Percentiles rank a stretch among this genome's conserved stretches.
phyloP scores from a whole-genome alignment of 53 echinoderm and acorn worm genomes.

The Echinarachnius parma region DNA sequence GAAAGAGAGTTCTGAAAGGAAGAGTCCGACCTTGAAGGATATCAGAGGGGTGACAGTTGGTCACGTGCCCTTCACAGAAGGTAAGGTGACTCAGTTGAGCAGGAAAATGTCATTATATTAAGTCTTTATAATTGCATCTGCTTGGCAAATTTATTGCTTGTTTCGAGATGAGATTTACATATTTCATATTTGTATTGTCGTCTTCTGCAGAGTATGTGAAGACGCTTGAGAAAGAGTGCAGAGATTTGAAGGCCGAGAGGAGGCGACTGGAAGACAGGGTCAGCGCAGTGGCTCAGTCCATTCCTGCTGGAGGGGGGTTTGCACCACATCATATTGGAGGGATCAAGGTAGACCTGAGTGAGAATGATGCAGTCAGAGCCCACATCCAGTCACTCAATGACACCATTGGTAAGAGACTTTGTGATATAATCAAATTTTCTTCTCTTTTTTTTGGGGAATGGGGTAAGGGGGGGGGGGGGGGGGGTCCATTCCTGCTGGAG shows the following conservation, averaged over 20 bases:
- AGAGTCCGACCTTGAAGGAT: too few relatives aligned
- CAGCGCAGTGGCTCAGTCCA: conserved; percentile 9
- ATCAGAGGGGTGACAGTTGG: not conserved
- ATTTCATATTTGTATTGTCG: not conserved
- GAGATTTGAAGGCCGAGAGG: conserved; percentile 69
- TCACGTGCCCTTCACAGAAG: conserved; percentile 67
- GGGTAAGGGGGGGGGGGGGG: too few relatives aligned
- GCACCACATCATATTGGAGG: conserved; percentile 4
- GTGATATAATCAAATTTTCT: too few relatives aligned
- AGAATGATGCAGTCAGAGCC: conserved; percentile 59
- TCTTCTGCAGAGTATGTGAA: conserved; percentile 69
- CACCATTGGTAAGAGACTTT: conserved; percentile 55
- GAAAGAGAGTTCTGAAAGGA: too few relatives aligned
- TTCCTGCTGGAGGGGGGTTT: conserved; percentile 8
- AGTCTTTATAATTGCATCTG: too few relatives aligned
- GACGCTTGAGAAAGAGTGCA: conserved; percentile 70
- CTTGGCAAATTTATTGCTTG: too few relatives aligned
- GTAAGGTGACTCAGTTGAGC: too few relatives aligned
- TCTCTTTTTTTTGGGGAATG: too few relatives aligned
- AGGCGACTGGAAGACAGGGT: conserved; percentile 60
- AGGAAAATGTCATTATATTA: too few relatives aligned
- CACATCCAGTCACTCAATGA: conserved; percentile 77
- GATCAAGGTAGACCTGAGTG: conserved; percentile 2
- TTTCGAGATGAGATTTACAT: too few relatives aligned
- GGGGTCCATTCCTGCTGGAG: conserved; percentile 21